phyloP scores from a whole-genome alignment of 2,797 vertebrate species.

The Notoglanidium macrostoma region DNA sequence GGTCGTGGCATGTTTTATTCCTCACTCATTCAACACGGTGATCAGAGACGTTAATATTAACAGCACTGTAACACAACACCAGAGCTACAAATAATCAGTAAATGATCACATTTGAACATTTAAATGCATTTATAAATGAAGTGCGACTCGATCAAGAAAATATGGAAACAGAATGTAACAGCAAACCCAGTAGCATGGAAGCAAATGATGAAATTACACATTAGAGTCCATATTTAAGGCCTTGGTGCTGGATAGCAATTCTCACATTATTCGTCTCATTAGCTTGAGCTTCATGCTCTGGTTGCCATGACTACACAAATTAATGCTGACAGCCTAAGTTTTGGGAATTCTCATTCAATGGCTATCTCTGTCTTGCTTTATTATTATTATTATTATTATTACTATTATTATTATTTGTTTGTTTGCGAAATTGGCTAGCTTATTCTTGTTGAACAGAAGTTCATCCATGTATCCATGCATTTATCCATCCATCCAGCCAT shows the following conservation, averaged over 20 bases:
- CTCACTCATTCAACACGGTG: background rate
- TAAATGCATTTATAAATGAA: background rate
- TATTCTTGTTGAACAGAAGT: background rate
- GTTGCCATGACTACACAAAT: slow-evolving; percentile 42
- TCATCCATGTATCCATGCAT: background rate
- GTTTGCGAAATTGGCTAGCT: background rate
- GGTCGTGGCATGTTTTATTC: background rate
- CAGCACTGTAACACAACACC: background rate
- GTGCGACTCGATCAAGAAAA: background rate
- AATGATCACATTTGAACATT: background rate
- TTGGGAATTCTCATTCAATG: background rate
- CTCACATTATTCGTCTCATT: slow-evolving; percentile 31
- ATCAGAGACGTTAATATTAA: background rate
- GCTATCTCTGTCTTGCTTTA: background rate
- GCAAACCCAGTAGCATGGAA: background rate
- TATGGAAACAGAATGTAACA: background rate
- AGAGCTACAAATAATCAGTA: background rate
- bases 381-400: too few species aligned
- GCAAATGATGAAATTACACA: slow-evolving; percentile 27
- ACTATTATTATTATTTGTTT: background rate
- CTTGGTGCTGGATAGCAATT: slow-evolving; percentile 18
- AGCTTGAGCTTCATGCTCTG: slow-evolving; percentile 19
- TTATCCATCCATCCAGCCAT: background rate
- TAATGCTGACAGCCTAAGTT: slow-evolving; percentile 22
- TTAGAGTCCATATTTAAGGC: slow-evolving; percentile 34